phyloP scores from a whole-genome alignment of 2,888 invertebrate genomes.

The Plagodis dolabraria region DNA sequence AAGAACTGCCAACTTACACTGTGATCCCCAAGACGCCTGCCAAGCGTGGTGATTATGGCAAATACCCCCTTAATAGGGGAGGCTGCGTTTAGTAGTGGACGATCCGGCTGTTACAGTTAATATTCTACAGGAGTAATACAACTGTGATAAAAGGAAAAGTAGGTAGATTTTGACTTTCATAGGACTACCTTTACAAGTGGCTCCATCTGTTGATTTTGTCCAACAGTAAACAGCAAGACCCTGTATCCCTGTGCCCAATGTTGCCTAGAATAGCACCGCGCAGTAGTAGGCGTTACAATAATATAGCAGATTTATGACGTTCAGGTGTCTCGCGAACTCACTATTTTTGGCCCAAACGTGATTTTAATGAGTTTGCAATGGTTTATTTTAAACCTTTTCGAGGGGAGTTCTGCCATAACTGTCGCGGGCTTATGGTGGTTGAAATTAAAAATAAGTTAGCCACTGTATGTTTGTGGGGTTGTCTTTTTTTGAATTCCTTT shows the following conservation, averaged over 20 bases:
- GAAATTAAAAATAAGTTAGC: slow-evolving; percentile 15
- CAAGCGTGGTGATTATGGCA: too few species aligned
- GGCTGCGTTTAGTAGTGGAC: too few species aligned
- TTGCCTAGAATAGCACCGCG: slow-evolving; percentile 38
- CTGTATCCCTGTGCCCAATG: background rate
- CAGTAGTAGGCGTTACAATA: slow-evolving; percentile 19
- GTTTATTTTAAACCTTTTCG: slow-evolving; percentile 36
- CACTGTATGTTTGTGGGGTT: background rate
- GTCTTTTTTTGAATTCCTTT: too few species aligned
- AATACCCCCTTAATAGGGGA: too few species aligned
- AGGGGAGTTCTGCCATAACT: slow-evolving; percentile 39
- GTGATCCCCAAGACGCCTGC: too few species aligned
- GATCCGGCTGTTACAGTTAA: too few species aligned
- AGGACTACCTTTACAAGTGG: too few species aligned
- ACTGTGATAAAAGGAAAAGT: too few species aligned
- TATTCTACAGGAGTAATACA: too few species aligned
- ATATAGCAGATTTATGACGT: slow-evolving; percentile 51
- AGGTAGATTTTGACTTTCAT: too few species aligned
- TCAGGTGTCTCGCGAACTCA: slow-evolving; percentile 52
- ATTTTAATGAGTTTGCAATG: slow-evolving; percentile 55
- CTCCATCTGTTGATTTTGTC: too few species aligned
- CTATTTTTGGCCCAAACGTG: slow-evolving; percentile 53
- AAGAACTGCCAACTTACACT: too few species aligned
- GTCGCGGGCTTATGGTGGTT: slow-evolving; percentile 24
- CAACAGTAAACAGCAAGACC: background rate